Base-by-base conservation (phyloP, 2,888 invertebrate genomes). In the Apoderus coryli region DNA sequence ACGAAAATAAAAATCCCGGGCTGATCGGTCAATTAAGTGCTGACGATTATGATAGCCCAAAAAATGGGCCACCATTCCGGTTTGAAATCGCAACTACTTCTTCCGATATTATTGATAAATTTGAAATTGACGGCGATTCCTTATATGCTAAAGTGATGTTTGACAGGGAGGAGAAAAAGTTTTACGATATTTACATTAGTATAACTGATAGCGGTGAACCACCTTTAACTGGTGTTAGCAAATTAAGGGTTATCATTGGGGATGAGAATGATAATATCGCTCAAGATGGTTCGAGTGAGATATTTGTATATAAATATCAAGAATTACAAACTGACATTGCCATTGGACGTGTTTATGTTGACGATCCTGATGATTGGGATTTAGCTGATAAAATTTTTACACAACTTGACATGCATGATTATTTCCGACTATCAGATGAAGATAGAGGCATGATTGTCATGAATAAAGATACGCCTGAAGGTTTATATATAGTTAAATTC, bases 311-410 rank as follows among this genome's bases (percentile, higher is more conserved):
- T 58, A 90, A 89, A 52, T 96, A 90, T 54, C 80, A 78, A 70
- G 86, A 86, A 36, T 71, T 77, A 44, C 72, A 76, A 0, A 80
- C 78, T 0, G 73, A 79, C 39, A 79, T 79, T 0, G 74, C 78
- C 41, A 88, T 96, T 34, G 96, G 96, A 0, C 67, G 86, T 1
- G 88, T 89, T 1, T 96, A 81, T 60, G 95, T 95, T 0, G 73
- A 84, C 24, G 96, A 98, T 59, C 71, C 75, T 0, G 98, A 98
- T 50, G 96, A 96, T 53, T 96, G 95, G 95, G 96, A 98, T 57
- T 59, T 90, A 27, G 74, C 73, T 0, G 92, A 96, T 57, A 98
- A 98, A 60, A 60, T 67, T 9, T 98, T 92, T 53, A 27, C 44
- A 4, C 65, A 64, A 37, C 59, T 66, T 3, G 58, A 59, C 31